Evolutionary conservation across 2,113 vertebrate genomes (phyloP), one percentile per base, ranked within the genome.

Genomic region (Hiodon tergisus): DNA sequence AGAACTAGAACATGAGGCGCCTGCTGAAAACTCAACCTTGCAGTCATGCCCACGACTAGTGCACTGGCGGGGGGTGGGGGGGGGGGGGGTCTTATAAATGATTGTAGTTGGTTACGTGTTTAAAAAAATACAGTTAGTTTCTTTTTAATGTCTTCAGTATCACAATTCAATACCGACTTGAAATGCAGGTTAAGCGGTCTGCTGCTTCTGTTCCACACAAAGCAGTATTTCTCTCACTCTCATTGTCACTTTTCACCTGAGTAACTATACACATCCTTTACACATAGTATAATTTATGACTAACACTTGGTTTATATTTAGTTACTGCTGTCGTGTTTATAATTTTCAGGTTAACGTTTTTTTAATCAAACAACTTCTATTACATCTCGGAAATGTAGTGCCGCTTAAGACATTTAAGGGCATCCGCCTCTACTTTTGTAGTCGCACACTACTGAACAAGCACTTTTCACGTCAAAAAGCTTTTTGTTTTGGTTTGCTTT

Each of bases 41-140:
- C 78, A 85, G 86, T 85, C 77, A 78, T 83, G 85, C 87, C 77
- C 86, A 88, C 79, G 88, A 90, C 87, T 86, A 76, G 86, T 91
- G 92, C 79, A 88, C 90, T 89, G 88, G 31, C 31, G 31, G 31
- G 31, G 2, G 31, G 31, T 0, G 2, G 31, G 31, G 31, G 31
- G 31, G 31, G 31, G 31, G 89, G 87, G 81, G 81, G 84, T 81
- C 93, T 91, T 88, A 90, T 85, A 59, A 67, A 87, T 83, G 89
- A 83, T 85, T 87, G 84, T 93, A 93, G 92, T 91, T 92, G 90
- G 88, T 71, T 87, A 86, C 92, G 90, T 91, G 86, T 89, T 90
- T 91, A 84, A 59, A 76, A 67, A 51, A 60, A 58, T 48, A 53
- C 54, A 13, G 62, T 73, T 73, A 73, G 60, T 76, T 65, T 58